Evolutionary conservation across 2,888 invertebrate genomes (phyloP), one percentile per base, ranked within the genome.

Genomic region (Calephelis perditalis): DNA sequence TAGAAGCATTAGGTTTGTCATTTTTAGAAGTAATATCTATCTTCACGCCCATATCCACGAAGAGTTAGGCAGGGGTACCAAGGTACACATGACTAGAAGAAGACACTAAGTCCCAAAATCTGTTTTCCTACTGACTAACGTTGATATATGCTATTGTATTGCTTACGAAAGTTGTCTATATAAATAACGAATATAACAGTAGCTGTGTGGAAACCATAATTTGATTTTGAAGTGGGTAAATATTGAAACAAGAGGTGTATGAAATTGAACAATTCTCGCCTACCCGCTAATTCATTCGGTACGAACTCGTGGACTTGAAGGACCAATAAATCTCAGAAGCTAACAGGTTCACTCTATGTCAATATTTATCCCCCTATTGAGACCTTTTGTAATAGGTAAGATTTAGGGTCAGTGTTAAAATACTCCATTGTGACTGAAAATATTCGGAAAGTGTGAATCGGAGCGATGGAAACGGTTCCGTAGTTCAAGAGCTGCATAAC

Each of bases 251-350:
- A 62, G 46, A 56, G 60, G 55, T 35, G 59, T 63, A 58, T 63
- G 66, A 68, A 35, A 70, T 69, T 77, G 77, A 76, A 71, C 75
- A 77, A 73, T 81, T 83, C 71, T 78, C 77, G 70, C 73, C 71
- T 75, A 73, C 72, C 68, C 71, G 79, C 75, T 84, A 85, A 84
- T 77, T 76, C 66, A 68, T 74, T 71, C 69, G 67, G 73, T 77
- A 73, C 73, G 72, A 76, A 72, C 72, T 73, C 70, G 68, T 74
- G 71, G 72, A 74, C 71, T 71, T 69, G 71, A 76, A 75, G 74
- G 71, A 70, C 68, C 69, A 78, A 79, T 85, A 84, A 83, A 85
- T 81, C 75, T 71, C 75, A 76, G 74, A 67, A 66, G 70, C 73
- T 73, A 76, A 76, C 75, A 74, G 63, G 70, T 72, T 71, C 70